Evolutionary conservation across 2,888 invertebrate genomes (phyloP).

Genomic region (Chloroclysta siterata): DNA sequence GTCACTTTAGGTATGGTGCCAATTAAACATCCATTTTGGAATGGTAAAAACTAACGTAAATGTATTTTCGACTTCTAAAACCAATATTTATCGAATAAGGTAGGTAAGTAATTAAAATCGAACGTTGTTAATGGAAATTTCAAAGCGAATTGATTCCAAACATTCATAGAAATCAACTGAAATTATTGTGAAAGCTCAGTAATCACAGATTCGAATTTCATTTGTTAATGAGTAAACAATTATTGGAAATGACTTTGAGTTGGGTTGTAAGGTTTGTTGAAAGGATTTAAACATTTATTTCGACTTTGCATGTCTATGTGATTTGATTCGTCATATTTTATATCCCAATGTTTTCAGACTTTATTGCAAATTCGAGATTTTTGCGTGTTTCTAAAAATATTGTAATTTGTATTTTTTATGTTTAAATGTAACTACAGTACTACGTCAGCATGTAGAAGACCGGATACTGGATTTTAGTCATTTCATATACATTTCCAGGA

Average conservation of each 20-base stretch:
- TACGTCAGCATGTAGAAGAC: too few relatives aligned
- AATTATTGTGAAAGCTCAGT: slow-evolving; percentile 11
- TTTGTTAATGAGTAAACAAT: slow-evolving; percentile 24
- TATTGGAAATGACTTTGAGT: slow-evolving; percentile 11
- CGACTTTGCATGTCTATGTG: background rate
- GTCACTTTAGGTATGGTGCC: too few relatives aligned
- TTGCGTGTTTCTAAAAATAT: too few relatives aligned
- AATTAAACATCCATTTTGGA: too few relatives aligned
- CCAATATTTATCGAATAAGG: background rate
- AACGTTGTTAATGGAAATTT: slow-evolving; percentile 6
- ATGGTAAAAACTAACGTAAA: background rate
- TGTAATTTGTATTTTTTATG: too few relatives aligned
- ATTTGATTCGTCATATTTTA: too few relatives aligned
- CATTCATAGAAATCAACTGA: slow-evolving; percentile 15
- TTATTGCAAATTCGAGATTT: too few relatives aligned
- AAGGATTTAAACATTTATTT: background rate
- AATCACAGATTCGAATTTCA: slow-evolving; percentile 19
- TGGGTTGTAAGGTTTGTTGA: slow-evolving; percentile 7
- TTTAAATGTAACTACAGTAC: too few relatives aligned
- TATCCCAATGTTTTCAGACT: too few relatives aligned
- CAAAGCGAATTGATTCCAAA: slow-evolving; percentile 12
- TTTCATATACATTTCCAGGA: too few relatives aligned
- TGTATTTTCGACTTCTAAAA: background rate
- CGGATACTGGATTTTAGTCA: too few relatives aligned
- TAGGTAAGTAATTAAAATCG: slow-evolving; percentile 5